These are phyloP conservation scores for Xestia sexstrigata DNA, from an alignment of 2,888 invertebrate species.

Conservation along the genomic window DNA sequence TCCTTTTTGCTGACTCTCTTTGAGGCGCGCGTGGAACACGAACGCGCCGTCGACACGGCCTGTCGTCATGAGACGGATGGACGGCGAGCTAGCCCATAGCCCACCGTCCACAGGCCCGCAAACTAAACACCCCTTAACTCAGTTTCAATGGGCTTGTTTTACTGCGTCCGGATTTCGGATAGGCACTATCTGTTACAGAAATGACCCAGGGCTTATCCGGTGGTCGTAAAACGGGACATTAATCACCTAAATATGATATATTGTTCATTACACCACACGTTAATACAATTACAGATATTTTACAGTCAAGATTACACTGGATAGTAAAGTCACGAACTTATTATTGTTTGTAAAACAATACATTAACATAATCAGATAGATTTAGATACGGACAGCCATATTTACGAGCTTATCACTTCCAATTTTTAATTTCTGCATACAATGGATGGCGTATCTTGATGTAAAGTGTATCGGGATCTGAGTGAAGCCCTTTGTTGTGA, in stretches of 20 bases:
- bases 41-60: too few species aligned
- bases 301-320: constrained; percentile 46
- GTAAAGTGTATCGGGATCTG: constrained; percentile 38
- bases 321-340: constrained; percentile 48
- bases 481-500: constrained; percentile 4
- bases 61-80: too few species aligned
- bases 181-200: neutral
- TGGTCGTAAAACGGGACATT: neutral
- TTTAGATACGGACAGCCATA: constrained; percentile 43
- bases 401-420: constrained; percentile 38
- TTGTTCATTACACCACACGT: neutral
- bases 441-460: constrained; percentile 61
- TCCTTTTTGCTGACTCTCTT: too few species aligned
- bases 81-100: too few species aligned
- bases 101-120: too few species aligned
- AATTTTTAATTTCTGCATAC: constrained; percentile 59
- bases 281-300: constrained; percentile 35
- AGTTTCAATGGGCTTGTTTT: neutral
- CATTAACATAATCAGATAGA: constrained; percentile 56
- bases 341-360: constrained; percentile 58
- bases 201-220: neutral
- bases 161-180: neutral
- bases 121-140: neutral
- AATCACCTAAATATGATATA: constrained; percentile 11
- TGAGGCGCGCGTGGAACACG: too few species aligned